phyloP scores from a whole-genome alignment of 2,113 vertebrate species.

The Nerophis lumbriciformis region DNA sequence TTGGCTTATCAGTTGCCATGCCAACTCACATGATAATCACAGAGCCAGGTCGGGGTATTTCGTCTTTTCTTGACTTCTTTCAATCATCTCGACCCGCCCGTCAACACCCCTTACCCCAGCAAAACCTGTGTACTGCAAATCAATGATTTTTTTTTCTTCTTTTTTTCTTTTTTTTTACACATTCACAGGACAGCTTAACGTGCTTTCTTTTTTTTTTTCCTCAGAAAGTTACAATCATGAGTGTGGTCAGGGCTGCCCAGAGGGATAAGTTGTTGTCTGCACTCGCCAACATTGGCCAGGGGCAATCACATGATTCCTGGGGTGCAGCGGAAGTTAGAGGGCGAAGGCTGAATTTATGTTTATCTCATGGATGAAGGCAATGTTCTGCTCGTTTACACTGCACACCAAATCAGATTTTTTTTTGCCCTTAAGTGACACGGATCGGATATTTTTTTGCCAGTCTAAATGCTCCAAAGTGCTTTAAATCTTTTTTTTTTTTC shows the following conservation, averaged over 20 bases:
- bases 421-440: no score
- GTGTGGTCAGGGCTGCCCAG: conserved; percentile 60
- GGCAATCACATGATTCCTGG: conserved; percentile 70
- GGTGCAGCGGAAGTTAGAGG: conserved; percentile 35
- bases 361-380: conserved; percentile 59
- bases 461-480: no score
- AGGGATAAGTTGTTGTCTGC: conserved; percentile 69
- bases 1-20: conserved; percentile 45
- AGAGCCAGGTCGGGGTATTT: conserved; percentile 32
- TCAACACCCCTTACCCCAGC: background rate
- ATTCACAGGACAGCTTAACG: background rate
- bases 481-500: no score
- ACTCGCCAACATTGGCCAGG: conserved; percentile 56
- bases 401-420: no score
- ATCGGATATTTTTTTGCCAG: no score
- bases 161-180: background rate
- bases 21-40: conserved; percentile 36
- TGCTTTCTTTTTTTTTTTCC: background rate
- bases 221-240: conserved; percentile 16
- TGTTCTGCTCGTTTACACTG: conserved; percentile 25
- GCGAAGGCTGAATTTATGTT: conserved; percentile 31
- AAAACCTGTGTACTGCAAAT: background rate
- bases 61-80: conserved; percentile 13
- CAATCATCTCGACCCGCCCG: conserved; percentile 1
- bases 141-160: background rate